These are phyloP conservation scores for Peromyscus maniculatus DNA, from an alignment of 2,113 vertebrate species.

Conservation along the genomic window DNA sequence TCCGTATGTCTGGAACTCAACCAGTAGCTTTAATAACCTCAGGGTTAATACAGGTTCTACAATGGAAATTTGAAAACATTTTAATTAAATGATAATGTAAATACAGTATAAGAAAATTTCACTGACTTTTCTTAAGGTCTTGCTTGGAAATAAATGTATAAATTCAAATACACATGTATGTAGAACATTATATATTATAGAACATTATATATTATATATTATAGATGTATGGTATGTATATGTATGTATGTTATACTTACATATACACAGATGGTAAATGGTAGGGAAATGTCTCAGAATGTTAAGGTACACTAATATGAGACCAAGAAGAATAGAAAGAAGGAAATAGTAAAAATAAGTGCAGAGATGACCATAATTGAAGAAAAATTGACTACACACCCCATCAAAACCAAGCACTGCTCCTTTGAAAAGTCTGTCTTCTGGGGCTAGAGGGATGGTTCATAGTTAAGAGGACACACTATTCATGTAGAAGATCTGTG, in stretches of 20 bases:
- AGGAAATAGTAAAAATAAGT: not conserved
- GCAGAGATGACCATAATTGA: not conserved
- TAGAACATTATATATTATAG: not conserved
- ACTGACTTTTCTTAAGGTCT: not conserved
- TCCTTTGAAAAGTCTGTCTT: constrained; percentile 3
- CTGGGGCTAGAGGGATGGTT: not conserved
- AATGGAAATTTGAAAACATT: constrained; percentile 28
- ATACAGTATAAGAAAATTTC: not conserved
- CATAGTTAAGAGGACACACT: not conserved
- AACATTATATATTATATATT: not conserved
- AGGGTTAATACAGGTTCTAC: constrained; percentile 35
- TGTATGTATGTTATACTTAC: not conserved
- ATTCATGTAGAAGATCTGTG: not conserved
- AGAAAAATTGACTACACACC: not conserved
- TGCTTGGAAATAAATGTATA: not conserved
- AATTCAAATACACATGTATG: not conserved
- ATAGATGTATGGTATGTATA: not conserved
- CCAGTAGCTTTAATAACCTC: constrained; percentile 32
- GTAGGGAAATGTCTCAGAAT: not conserved
- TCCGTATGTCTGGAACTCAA: constrained; percentile 15
- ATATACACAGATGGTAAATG: not conserved
- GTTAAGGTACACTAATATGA: constrained; percentile 22
- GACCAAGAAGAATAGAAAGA: not conserved
- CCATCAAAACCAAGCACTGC: not conserved
- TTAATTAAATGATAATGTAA: constrained; percentile 48